Conservation (phyloP, 2,797 vertebrate species). For the Fundulus diaphanus region DNA sequence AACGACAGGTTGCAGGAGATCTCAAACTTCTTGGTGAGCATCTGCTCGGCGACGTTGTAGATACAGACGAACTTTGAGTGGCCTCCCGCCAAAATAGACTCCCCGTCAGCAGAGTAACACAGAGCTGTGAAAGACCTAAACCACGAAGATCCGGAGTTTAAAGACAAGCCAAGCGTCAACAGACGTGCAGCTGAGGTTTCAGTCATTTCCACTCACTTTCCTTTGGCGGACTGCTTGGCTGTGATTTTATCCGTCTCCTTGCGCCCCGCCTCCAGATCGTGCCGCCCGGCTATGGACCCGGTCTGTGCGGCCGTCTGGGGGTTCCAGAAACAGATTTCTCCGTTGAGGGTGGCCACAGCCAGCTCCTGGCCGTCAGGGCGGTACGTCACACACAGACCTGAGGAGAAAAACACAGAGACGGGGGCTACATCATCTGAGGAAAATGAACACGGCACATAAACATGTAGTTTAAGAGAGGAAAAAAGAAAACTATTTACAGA, state of each 20-base stretch:
- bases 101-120: slow-evolving; percentile 95
- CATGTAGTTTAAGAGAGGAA: background rate
- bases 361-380: slow-evolving; percentile 92
- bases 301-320: slow-evolving; percentile 85
- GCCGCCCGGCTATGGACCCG: slow-evolving; percentile 88
- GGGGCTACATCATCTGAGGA: background rate
- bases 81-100: slow-evolving; percentile 90
- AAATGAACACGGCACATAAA: background rate
- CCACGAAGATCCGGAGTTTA: background rate
- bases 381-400: slow-evolving; percentile 89
- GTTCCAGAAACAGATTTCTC: slow-evolving; percentile 94
- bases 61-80: slow-evolving; percentile 96
- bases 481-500: background rate
- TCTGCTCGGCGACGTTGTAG: slow-evolving; percentile 91
- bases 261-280: slow-evolving; percentile 91
- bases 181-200: background rate
- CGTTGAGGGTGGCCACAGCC: slow-evolving; percentile 89
- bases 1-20: slow-evolving; percentile 96
- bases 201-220: slow-evolving; percentile 86
- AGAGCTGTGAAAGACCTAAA: slow-evolving; percentile 88
- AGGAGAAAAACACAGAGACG: background rate
- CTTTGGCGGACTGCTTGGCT: slow-evolving; percentile 93
- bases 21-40: slow-evolving; percentile 97
- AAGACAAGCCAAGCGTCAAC: background rate
- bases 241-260: slow-evolving; percentile 95